Conservation (phyloP, 2,888 invertebrate genomes). For the Drosophila gaucha region DNA sequence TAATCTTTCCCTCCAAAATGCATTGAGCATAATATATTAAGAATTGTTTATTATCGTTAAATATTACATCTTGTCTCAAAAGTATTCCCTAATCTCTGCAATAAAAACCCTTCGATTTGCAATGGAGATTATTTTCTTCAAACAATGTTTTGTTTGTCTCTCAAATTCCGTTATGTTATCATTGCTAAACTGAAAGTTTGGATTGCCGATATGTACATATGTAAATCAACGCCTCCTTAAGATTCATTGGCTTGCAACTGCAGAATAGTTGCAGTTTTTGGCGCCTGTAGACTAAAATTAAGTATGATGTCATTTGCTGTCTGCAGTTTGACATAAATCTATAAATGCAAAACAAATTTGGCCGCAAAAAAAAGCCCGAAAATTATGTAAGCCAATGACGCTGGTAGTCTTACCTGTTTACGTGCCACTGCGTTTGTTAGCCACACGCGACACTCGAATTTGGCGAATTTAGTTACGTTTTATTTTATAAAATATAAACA, state of each 20-base stretch:
- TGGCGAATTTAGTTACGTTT: conserved; percentile 18
- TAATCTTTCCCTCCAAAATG: no score
- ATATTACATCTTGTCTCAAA: no score
- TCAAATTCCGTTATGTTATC: no score
- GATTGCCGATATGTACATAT: no score
- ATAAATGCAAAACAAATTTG: conserved; percentile 40
- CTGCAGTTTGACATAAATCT: conserved; percentile 43
- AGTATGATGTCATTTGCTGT: conserved; percentile 57
- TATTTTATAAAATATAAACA: conserved; percentile 44
- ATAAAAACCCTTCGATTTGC: no score
- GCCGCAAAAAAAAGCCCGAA: conserved; percentile 14
- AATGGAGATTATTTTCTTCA: no score
- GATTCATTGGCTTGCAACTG: background rate
- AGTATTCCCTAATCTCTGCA: no score
- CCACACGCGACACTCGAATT: conserved; percentile 37
- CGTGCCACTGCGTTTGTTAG: conserved; percentile 15
- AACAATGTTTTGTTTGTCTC: no score
- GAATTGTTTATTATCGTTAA: no score
- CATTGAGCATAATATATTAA: no score
- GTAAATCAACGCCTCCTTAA: background rate
- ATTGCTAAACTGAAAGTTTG: no score
- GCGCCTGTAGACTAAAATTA: conserved; percentile 23
- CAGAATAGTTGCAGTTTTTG: conserved; percentile 7
- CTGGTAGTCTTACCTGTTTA: conserved; percentile 34
- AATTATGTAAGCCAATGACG: conserved; percentile 61